A percentile compares a stretch with the other conserved stretches of the same genome.
Evolutionary conservation across 2,888 invertebrate genomes (phyloP).

Genomic region (Disparrhopalites patrizii): DNA sequence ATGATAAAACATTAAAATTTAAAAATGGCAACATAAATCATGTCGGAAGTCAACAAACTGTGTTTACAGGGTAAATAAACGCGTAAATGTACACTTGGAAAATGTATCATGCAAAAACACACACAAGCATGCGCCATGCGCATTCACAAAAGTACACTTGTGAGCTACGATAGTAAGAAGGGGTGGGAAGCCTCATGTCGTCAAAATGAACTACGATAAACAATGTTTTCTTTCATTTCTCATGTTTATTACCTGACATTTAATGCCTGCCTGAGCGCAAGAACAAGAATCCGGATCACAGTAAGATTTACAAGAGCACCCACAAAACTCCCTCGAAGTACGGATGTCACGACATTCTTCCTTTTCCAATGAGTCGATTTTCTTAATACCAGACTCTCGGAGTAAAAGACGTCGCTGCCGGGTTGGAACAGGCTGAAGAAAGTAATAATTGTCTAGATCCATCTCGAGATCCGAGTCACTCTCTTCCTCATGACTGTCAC

Average conservation of each 20-base stretch:
- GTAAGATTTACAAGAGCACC: constrained; percentile 84
- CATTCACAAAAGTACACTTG: too few species aligned
- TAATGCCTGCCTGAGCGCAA: constrained; percentile 90
- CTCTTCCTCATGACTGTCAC: constrained; percentile 65
- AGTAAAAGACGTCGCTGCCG: constrained; percentile 81
- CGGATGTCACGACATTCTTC: constrained; percentile 90
- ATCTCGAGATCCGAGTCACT: constrained; percentile 66
- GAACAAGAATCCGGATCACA: constrained; percentile 95
- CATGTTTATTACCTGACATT: constrained; percentile 80
- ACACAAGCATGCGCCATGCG: too few species aligned
- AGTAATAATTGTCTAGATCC: constrained; percentile 84
- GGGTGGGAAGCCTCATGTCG: too few species aligned
- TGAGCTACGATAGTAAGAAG: too few species aligned
- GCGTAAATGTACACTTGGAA: too few species aligned
- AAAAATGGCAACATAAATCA: too few species aligned
- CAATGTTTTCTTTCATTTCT: too few species aligned
- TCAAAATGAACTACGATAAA: too few species aligned
- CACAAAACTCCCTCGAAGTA: constrained; percentile 85
- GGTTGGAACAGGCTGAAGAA: constrained; percentile 84
- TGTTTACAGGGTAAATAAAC: too few species aligned
- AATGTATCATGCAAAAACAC: too few species aligned
- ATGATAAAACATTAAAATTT: too few species aligned
- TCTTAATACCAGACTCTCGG: constrained; percentile 86
- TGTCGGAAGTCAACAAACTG: too few species aligned
- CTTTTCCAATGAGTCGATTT: constrained; percentile 89